Conservation (phyloP, 2,888 invertebrate species). For the Tetragnatha montana region DNA sequence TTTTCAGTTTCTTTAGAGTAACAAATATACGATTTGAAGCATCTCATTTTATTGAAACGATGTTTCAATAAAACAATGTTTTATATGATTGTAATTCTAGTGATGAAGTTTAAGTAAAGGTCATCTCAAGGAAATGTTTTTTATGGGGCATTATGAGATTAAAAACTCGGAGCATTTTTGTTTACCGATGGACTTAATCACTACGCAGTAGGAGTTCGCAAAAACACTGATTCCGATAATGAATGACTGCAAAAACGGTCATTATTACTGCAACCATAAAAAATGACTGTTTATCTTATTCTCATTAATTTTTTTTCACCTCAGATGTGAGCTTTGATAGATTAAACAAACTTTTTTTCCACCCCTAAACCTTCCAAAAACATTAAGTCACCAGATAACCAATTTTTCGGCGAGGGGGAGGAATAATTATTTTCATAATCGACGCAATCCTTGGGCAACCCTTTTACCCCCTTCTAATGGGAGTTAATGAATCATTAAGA, state of each 20-base stretch:
- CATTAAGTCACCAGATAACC: slow-evolving; percentile 26
- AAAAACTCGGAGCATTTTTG: neutral
- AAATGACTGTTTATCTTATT: slow-evolving; percentile 33
- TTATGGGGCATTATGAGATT: no score
- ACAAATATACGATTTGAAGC: no score
- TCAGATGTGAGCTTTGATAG: slow-evolving; percentile 8
- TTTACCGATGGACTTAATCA: neutral
- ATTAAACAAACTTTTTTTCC: slow-evolving; percentile 6
- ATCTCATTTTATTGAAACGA: no score
- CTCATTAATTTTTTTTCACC: slow-evolving; percentile 25
- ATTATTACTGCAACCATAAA: neutral
- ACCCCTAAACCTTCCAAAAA: neutral
- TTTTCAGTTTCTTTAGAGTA: no score
- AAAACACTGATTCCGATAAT: neutral
- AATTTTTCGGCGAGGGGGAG: neutral
- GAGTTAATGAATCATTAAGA: slow-evolving; percentile 50
- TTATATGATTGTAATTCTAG: no score
- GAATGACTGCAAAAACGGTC: slow-evolving; percentile 6
- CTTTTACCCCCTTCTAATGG: slow-evolving; percentile 27
- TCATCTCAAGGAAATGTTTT: no score
- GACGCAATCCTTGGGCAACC: neutral
- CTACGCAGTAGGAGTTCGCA: neutral
- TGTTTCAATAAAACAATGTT: no score
- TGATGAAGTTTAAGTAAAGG: no score
- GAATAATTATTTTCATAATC: slow-evolving; percentile 49